Evolutionary conservation across 2,113 vertebrate species (phyloP), one percentile per base, ranked within the genome.

Genomic region (Vimba vimba): DNA sequence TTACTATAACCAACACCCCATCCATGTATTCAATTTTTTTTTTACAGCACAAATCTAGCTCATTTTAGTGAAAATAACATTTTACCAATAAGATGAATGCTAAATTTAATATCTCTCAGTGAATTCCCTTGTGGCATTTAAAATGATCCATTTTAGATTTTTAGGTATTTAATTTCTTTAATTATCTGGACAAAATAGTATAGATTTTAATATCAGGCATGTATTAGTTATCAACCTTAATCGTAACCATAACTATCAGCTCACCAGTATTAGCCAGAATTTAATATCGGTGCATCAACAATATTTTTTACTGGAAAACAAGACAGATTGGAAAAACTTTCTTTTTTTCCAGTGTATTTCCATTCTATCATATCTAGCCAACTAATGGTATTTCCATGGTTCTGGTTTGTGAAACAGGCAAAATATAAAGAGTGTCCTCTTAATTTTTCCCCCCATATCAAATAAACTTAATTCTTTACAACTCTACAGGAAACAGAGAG

Each of bases 401-500:
- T 21, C 17, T 69, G 17, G 30, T 69, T 69, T 36, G 7, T 36
- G 66, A 33, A 27, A n/a, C n/a, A n/a, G n/a, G n/a, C n/a, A n/a
- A n/a, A n/a, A n/a, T n/a, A n/a, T n/a, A n/a, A 55, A 55, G 52
- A 36, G 1, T 69, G 6, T 36, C 6, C 2, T 57, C 2, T 39
- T 73, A 12, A n/a, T 17, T 10, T 73, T 13, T 4, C 13, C 8
- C 1, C 8, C 55, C 3, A 23, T 36, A 36, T 57, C 19, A 76
- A 76, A 76, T 76, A 74, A 17, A n/a, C 30, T 12, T 11, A 1
- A 57, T 21, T 57, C 19, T 57, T 57, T 25, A 68, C 25, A 64
- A 2, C 82, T 23, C 36, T 76, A 87, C 9, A 95, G 90, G 80
- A 94, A 93, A 79, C 86, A 77, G 60, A 66, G 64, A 50, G 93